phyloP scores from a whole-genome alignment of 2,888 invertebrate species.

The Sarcophaga subvicina region DNA sequence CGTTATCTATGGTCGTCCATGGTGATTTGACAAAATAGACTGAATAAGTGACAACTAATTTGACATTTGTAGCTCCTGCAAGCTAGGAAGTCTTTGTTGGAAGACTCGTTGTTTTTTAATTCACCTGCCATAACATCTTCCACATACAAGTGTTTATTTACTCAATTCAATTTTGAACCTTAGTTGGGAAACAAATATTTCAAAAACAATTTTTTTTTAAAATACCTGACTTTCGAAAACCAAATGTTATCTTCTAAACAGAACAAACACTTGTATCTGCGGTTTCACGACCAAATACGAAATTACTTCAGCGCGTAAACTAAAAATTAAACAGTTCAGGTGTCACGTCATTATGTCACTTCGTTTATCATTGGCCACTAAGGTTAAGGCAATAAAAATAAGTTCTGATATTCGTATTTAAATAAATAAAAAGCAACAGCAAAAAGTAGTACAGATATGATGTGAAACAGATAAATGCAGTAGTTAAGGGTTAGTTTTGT shows the following conservation, averaged over 20 bases:
- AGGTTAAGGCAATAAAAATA: not conserved
- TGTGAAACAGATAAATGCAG: constrained; percentile 19
- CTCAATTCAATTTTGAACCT: not conserved
- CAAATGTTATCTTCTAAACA: not conserved
- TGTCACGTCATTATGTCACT: constrained; percentile 35
- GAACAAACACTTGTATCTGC: not conserved
- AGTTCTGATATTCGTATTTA: not conserved
- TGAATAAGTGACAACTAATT: too few species aligned
- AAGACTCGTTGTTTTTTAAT: too few species aligned
- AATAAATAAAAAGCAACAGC: not conserved
- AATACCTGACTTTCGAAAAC: constrained; percentile 2
- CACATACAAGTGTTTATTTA: too few species aligned
- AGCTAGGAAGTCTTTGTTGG: too few species aligned
- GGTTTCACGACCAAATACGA: not conserved
- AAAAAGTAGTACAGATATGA: not conserved
- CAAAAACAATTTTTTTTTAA: not conserved
- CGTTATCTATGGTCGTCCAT: too few species aligned
- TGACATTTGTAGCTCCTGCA: too few species aligned
- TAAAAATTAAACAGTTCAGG: constrained; percentile 15
- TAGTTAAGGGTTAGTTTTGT: constrained; percentile 27
- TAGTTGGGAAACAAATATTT: not conserved
- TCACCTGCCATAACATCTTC: constrained; percentile 33
- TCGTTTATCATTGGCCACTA: constrained; percentile 10
- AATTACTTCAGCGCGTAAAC: not conserved
- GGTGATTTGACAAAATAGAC: too few species aligned